A percentile compares a stretch with the other conserved stretches of the same genome.
phyloP scores from a whole-genome alignment of 2,888 invertebrate species.

The Meteorus cinctellus region DNA sequence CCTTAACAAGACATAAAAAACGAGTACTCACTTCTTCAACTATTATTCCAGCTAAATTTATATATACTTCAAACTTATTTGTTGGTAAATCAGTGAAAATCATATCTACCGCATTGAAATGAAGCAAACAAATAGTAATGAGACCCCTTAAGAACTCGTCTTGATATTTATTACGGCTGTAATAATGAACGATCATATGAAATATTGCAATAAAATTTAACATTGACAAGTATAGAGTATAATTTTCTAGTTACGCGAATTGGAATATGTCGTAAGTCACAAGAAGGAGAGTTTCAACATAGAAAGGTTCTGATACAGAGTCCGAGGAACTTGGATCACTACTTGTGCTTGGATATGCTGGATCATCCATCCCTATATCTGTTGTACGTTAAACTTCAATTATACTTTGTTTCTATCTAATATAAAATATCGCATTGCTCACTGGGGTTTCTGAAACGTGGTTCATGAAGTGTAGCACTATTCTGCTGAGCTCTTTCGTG shows the following conservation, averaged over 20 bases:
- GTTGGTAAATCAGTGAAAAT: not conserved
- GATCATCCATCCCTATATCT: too few relatives aligned
- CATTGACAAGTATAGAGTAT: too few relatives aligned
- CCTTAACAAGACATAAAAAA: not conserved
- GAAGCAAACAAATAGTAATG: not conserved
- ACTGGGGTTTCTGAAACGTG: too few relatives aligned
- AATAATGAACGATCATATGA: not conserved
- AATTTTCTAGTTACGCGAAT: not conserved
- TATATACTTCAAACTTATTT: not conserved
- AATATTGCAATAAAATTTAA: not conserved
- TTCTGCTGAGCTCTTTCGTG: too few relatives aligned
- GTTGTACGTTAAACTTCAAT: too few relatives aligned
- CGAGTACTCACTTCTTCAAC: not conserved
- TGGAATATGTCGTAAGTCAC: not conserved
- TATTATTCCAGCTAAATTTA: not conserved
- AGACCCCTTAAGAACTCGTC: not conserved
- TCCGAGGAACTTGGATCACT: not conserved
- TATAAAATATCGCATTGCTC: too few relatives aligned
- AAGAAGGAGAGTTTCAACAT: not conserved
- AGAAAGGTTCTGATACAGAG: not conserved
- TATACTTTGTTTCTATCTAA: too few relatives aligned
- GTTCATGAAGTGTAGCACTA: too few relatives aligned
- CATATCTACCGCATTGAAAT: not conserved
- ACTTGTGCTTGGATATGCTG: not conserved
- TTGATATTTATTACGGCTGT: not conserved